Percentiles rank a stretch among this genome's conserved stretches.
Conservation (phyloP, 1,140 invertebrate genomes). For the Melanaphis sacchari region DNA sequence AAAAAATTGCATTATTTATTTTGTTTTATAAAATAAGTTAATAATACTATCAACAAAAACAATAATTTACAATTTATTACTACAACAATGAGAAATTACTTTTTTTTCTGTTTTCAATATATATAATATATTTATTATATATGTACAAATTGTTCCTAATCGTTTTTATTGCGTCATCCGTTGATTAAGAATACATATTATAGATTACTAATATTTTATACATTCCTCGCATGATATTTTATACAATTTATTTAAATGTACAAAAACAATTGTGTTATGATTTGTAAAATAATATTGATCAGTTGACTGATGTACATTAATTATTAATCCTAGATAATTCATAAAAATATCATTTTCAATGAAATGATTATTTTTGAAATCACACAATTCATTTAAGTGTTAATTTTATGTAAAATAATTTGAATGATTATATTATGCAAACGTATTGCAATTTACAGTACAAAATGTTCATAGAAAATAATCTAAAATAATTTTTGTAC, state of each 20-base stretch:
- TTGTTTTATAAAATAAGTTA: constrained; percentile 36
- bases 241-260: constrained; percentile 32
- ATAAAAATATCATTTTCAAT: background rate
- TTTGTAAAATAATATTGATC: background rate
- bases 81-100: background rate
- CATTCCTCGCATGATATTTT: constrained; percentile 49
- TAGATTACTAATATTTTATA: constrained; percentile 43
- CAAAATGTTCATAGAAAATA: background rate
- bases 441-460: constrained; percentile 2
- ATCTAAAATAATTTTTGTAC: constrained; percentile 23
- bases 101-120: constrained; percentile 20
- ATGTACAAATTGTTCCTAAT: constrained; percentile 52
- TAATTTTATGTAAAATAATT: background rate
- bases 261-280: background rate
- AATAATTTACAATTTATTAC: constrained; percentile 20
- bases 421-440: background rate
- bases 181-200: background rate
- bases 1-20: constrained; percentile 43
- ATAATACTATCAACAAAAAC: background rate
- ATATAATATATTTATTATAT: background rate
- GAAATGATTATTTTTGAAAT: constrained; percentile 31
- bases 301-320: constrained; percentile 33
- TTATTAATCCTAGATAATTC: constrained; percentile 26
- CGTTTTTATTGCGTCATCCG: background rate
- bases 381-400: background rate